Evolutionary conservation across 2,797 vertebrate genomes (phyloP).

Genomic region (Acipenser oxyrinchus): DNA sequence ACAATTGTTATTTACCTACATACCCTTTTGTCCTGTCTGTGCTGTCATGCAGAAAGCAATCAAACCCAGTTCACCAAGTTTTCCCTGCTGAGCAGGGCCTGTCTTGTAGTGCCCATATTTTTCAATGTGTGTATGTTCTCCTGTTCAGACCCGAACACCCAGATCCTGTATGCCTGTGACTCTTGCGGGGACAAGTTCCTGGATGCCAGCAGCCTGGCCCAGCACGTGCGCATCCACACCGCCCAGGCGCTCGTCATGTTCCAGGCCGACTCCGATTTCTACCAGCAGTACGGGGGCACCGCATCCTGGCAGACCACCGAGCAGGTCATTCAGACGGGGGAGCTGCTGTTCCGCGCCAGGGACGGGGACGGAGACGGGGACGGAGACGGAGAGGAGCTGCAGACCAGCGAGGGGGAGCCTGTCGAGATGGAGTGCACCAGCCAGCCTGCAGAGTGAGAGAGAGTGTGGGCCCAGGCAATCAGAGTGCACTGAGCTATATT

Average conservation of each 20-base stretch:
- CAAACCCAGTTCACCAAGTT: too few relatives aligned
- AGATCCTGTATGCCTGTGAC: slow-evolving; percentile 92
- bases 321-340: slow-evolving; percentile 77
- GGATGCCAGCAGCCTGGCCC: slow-evolving; percentile 84
- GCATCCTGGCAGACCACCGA: slow-evolving; percentile 72
- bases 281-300: slow-evolving; percentile 71
- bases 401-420: slow-evolving; percentile 41
- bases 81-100: too few relatives aligned
- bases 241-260: slow-evolving; percentile 97
- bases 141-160: slow-evolving; percentile 83
- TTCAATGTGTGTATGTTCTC: not conserved
- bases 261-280: slow-evolving; percentile 91
- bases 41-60: too few relatives aligned
- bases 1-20: too few relatives aligned
- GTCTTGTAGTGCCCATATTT: not conserved
- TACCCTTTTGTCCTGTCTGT: too few relatives aligned
- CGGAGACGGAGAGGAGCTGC: slow-evolving; percentile 26
- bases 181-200: slow-evolving; percentile 95
- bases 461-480: not conserved
- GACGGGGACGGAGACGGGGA: slow-evolving; percentile 39
- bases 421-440: slow-evolving; percentile 15
- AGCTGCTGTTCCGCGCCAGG: slow-evolving; percentile 71
- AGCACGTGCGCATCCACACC: slow-evolving; percentile 94
- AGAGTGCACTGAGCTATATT: too few relatives aligned
- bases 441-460: slow-evolving; percentile 22